Percentiles rank a stretch among this genome's conserved stretches.
Evolutionary conservation across 1,140 invertebrate genomes (phyloP).

Genomic region (Latrodectus geometricus): DNA sequence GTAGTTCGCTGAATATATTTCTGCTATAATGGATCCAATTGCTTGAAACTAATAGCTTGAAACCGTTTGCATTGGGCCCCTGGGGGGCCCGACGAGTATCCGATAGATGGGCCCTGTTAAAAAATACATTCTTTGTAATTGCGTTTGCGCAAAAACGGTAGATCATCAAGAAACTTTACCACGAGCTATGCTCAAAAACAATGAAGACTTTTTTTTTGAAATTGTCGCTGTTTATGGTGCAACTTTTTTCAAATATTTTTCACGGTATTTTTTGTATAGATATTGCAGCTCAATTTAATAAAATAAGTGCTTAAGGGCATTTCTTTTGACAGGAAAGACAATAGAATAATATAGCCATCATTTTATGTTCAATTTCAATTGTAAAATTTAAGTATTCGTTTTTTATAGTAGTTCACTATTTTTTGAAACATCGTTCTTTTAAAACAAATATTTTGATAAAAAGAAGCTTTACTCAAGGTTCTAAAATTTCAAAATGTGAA

Average conservation of each 20-base stretch:
- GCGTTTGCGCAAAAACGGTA: slow-evolving; percentile 12
- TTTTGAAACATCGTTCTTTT: too few relatives aligned
- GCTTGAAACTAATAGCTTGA: slow-evolving; percentile 42
- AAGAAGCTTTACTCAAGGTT: too few relatives aligned
- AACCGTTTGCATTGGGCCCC: slow-evolving; percentile 3
- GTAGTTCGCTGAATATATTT: slow-evolving; percentile 49
- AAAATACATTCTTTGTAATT: slow-evolving; percentile 44
- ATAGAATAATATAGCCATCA: too few relatives aligned
- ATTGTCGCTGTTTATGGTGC: background rate
- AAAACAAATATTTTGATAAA: too few relatives aligned
- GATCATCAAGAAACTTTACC: background rate
- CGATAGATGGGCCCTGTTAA: background rate
- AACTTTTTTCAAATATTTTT: background rate
- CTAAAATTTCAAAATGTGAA: too few relatives aligned
- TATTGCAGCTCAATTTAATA: background rate
- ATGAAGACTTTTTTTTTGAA: background rate
- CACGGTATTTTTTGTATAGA: background rate
- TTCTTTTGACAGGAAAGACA: too few relatives aligned
- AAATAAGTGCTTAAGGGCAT: too few relatives aligned
- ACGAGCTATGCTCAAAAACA: background rate
- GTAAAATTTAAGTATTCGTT: too few relatives aligned
- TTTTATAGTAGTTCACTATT: too few relatives aligned
- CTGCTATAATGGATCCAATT: slow-evolving; percentile 53
- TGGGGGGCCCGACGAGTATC: background rate
- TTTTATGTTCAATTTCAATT: too few relatives aligned